A percentile compares a stretch with the other conserved stretches of the same genome.
Conservation (phyloP, 2,797 vertebrate species). For the Rhinophrynus dorsalis region DNA sequence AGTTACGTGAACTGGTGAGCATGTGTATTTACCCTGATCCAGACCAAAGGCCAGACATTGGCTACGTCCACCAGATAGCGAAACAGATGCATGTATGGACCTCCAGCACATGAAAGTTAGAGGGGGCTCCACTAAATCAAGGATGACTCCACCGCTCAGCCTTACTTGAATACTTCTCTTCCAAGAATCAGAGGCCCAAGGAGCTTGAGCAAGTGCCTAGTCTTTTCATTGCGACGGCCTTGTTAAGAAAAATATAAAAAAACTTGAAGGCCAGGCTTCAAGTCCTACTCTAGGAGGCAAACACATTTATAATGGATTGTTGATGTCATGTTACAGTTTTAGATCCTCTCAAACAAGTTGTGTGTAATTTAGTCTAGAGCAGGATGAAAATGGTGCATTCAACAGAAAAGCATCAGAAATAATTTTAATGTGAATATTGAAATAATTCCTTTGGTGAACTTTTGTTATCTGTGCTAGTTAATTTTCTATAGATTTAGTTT, state of each 20-base stretch:
- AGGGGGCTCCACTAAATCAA: rapidly evolving
- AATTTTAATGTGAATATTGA: slow-evolving; percentile 71
- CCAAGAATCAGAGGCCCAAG: slow-evolving; percentile 55
- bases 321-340: slow-evolving; percentile 57
- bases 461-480: slow-evolving; percentile 50
- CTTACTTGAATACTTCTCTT: slow-evolving; percentile 68
- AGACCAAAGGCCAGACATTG: slow-evolving; percentile 83
- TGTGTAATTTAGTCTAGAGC: slow-evolving; percentile 65
- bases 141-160: slow-evolving; percentile 58
- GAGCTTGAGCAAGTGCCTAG: slow-evolving; percentile 47
- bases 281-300: slow-evolving; percentile 6
- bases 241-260: slow-evolving; percentile 47
- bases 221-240: slow-evolving; percentile 52
- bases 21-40: slow-evolving; percentile 91
- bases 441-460: slow-evolving; percentile 65
- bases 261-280: slow-evolving; percentile 47
- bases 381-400: slow-evolving; percentile 45
- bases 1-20: slow-evolving; percentile 88
- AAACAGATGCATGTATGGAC: slow-evolving; percentile 90
- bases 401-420: slow-evolving; percentile 48
- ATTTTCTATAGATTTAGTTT: slow-evolving; percentile 48
- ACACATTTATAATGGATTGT: slow-evolving; percentile 41
- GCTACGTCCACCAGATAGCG: slow-evolving; percentile 85
- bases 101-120: slow-evolving; percentile 76
- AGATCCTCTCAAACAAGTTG: slow-evolving; percentile 62